Percentiles rank a stretch among this genome's conserved stretches.
phyloP scores from a whole-genome alignment of 1,140 invertebrate genomes.

The Drosophila ercepeae region DNA sequence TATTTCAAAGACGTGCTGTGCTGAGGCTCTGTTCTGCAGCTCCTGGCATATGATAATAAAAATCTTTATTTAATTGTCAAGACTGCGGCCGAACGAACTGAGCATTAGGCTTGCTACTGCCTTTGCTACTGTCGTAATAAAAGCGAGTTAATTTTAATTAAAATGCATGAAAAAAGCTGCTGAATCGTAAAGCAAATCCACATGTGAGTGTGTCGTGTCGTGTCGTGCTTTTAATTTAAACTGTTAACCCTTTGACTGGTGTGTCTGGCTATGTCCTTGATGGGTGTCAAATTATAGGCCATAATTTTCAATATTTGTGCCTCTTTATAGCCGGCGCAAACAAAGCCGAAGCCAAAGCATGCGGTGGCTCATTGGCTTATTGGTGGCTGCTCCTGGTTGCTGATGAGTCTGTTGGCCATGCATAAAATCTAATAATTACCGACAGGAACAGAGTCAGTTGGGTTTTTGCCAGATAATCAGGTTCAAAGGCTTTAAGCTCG shows the following conservation, averaged over 20 bases:
- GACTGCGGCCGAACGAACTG: slow-evolving; percentile 64
- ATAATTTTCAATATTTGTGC: slow-evolving; percentile 79
- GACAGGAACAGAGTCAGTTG: slow-evolving; percentile 17
- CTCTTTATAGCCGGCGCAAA: slow-evolving; percentile 49
- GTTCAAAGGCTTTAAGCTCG: slow-evolving; percentile 39
- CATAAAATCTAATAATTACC: slow-evolving; percentile 80
- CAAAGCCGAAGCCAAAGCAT: slow-evolving; percentile 1
- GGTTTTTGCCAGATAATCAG: slow-evolving; percentile 70
- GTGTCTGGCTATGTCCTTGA: slow-evolving; percentile 35
- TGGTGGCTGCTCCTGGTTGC: not conserved
- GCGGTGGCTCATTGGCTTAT: slow-evolving; percentile 3
- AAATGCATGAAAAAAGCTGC: slow-evolving; percentile 76
- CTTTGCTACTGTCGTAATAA: slow-evolving; percentile 55
- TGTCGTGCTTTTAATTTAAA: slow-evolving; percentile 73
- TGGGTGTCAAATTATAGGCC: slow-evolving; percentile 80
- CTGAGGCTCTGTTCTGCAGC: slow-evolving; percentile 19
- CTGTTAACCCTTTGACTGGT: slow-evolving; percentile 68
- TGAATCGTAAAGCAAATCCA: slow-evolving; percentile 59
- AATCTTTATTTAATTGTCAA: slow-evolving; percentile 82
- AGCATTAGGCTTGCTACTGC: slow-evolving; percentile 22
- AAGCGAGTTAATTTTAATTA: slow-evolving; percentile 83
- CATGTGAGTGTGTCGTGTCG: slow-evolving; percentile 8
- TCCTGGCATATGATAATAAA: slow-evolving; percentile 68
- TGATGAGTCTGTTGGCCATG: slow-evolving; percentile 23
- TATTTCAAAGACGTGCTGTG: slow-evolving; percentile 17